A percentile compares a stretch with the other conserved stretches of the same genome.
Evolutionary conservation across 1,140 invertebrate species (phyloP).

Genomic region (Drosophila trapezifrons): DNA sequence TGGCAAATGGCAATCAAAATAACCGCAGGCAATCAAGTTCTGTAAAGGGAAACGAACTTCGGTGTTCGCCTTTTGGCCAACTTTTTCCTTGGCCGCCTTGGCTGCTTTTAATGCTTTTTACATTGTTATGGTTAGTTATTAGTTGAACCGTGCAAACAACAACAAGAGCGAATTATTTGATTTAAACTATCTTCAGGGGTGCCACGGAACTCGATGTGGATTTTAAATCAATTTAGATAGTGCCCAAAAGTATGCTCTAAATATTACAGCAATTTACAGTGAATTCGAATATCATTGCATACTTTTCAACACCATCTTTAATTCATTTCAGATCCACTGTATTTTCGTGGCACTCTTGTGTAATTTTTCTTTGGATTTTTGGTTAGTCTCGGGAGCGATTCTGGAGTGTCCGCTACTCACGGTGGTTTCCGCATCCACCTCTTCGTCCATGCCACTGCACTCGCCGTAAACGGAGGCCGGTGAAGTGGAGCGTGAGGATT

Average conservation of each 20-base stretch:
- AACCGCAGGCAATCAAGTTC: conserved; percentile 75
- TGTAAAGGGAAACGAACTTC: conserved; percentile 29
- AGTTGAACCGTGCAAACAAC: conserved; percentile 55
- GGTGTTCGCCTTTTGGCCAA: conserved; percentile 41
- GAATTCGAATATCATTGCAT: neutral
- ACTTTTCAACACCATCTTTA: neutral
- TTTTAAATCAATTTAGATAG: neutral
- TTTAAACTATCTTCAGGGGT: conserved; percentile 5
- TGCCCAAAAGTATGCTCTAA: neutral
- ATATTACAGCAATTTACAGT: neutral
- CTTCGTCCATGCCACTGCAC: conserved; percentile 33
- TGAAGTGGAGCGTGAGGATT: conserved; percentile 76
- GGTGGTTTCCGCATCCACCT: conserved; percentile 35
- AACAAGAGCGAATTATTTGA: conserved; percentile 24
- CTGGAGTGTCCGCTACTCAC: conserved; percentile 63
- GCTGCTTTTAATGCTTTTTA: conserved; percentile 42
- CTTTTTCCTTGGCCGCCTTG: conserved; percentile 38
- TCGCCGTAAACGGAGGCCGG: conserved; percentile 54
- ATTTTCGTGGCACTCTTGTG: neutral
- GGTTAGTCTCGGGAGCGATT: conserved; percentile 37
- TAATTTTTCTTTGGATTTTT: conserved; percentile 4
- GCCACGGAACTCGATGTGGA: neutral
- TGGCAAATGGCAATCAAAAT: conserved; percentile 75
- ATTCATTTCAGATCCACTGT: neutral
- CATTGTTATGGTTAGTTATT: conserved; percentile 60